Conservation (phyloP, 2,888 invertebrate species). For the Zootermopsis nevadensis region DNA sequence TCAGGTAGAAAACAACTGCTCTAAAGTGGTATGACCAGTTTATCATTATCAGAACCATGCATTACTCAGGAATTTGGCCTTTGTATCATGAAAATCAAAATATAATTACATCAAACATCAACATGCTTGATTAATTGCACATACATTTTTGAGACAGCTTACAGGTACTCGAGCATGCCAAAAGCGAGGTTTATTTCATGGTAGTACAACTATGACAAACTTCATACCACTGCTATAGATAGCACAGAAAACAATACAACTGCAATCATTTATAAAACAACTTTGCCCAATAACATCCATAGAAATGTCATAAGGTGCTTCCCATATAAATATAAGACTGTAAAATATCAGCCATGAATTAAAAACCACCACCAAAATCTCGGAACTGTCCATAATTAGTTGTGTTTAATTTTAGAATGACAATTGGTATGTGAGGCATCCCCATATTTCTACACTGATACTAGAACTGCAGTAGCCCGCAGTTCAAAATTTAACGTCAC, state of each 20-base stretch:
- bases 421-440: background rate
- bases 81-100: background rate
- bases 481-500: too few relatives aligned
- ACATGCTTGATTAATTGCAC: background rate
- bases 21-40: conserved; percentile 13
- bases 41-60: background rate
- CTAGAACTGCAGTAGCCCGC: background rate
- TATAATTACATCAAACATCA: background rate
- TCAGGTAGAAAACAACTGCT: conserved; percentile 21
- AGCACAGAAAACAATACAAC: background rate
- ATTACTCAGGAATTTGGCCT: conserved; percentile 8
- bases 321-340: background rate
- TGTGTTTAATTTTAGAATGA: background rate
- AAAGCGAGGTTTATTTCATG: background rate
- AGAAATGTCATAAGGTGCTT: background rate
- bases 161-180: background rate
- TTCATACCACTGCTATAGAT: background rate
- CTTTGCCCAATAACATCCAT: background rate
- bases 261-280: background rate
- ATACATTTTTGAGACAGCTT: background rate
- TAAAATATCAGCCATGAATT: background rate
- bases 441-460: background rate
- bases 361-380: background rate
- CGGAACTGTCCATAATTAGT: background rate
- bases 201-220: background rate